These are phyloP conservation scores for Speoplatyrhinus poulsoni DNA, from an alignment of 2,113 vertebrate genomes.

Conservation along the genomic window DNA sequence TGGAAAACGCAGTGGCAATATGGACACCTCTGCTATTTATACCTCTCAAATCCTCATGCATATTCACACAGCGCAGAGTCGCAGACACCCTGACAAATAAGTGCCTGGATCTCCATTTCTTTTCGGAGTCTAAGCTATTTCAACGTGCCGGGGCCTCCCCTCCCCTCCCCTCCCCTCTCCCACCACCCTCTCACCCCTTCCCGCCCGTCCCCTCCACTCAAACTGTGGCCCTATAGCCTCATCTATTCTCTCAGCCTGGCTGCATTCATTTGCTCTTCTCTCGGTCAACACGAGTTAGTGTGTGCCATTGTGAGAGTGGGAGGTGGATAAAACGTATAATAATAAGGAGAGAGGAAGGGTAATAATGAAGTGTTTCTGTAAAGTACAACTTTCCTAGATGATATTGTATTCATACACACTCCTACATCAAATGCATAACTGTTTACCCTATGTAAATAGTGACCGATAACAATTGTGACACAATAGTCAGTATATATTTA, in stretches of 20 bases:
- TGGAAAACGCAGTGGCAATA: conserved; percentile 79
- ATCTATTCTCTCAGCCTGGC: conserved; percentile 58
- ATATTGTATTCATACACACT: conserved; percentile 21
- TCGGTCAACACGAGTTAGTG: conserved; percentile 45
- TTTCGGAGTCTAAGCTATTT: conserved; percentile 70
- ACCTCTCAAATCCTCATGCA: conserved; percentile 86
- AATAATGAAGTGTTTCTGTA: conserved; percentile 87
- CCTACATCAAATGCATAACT: not conserved
- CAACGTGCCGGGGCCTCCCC: conserved; percentile 69
- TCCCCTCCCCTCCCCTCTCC: conserved; percentile 26
- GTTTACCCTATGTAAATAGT: not conserved
- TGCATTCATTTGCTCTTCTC: conserved; percentile 52
- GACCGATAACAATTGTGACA: not conserved
- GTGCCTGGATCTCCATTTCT: conserved; percentile 78
- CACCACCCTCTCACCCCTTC: not conserved
- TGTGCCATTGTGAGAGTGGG: conserved; percentile 8
- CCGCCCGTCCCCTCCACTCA: conserved; percentile 47
- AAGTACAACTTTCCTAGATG: conserved; percentile 90
- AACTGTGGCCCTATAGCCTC: conserved; percentile 51
- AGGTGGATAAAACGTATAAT: not conserved
- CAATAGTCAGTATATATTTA: not conserved
- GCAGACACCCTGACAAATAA: conserved; percentile 78
- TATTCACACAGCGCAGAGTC: conserved; percentile 77
- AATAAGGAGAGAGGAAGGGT: conserved; percentile 66
- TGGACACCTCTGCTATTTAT: conserved; percentile 85